phyloP scores from a whole-genome alignment of 2,888 invertebrate genomes.

The Phyto melanocephala region DNA sequence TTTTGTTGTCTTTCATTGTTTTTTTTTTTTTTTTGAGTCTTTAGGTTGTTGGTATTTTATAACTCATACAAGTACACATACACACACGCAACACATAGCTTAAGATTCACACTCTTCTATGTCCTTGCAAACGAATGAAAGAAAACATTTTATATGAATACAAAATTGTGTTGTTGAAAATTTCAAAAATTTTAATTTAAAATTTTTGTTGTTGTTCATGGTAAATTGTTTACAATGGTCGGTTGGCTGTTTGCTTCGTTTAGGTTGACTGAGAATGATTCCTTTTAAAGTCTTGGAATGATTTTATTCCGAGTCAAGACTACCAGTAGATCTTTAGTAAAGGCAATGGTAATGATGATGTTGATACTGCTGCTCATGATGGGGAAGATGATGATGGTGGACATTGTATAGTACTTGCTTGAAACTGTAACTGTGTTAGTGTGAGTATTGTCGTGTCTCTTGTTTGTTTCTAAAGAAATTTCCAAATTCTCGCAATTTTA shows the following conservation, averaged over 20 bases:
- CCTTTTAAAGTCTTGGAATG: slow-evolving; percentile 28
- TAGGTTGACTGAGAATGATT: slow-evolving; percentile 41
- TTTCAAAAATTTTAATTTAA: slow-evolving; percentile 80
- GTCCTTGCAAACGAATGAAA: neutral
- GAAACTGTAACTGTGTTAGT: slow-evolving; percentile 16
- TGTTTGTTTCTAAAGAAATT: slow-evolving; percentile 79
- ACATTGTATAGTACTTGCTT: slow-evolving; percentile 38
- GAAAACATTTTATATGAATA: slow-evolving; percentile 18
- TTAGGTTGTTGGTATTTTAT: slow-evolving; percentile 5
- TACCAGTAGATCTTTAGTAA: slow-evolving; percentile 28
- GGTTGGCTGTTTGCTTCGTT: slow-evolving; percentile 63
- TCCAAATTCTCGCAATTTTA: slow-evolving; percentile 79
- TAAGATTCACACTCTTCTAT: neutral
- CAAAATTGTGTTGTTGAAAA: slow-evolving; percentile 68
- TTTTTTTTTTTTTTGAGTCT: neutral
- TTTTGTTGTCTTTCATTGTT: slow-evolving; percentile 13
- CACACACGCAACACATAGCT: neutral
- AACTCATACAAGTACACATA: neutral
- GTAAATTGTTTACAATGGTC: slow-evolving; percentile 72
- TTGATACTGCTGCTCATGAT: neutral
- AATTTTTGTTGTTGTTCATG: slow-evolving; percentile 75
- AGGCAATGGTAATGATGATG: slow-evolving; percentile 6
- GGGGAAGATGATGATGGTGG: slow-evolving; percentile 41
- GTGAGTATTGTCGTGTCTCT: slow-evolving; percentile 76
- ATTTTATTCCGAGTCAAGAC: slow-evolving; percentile 24